Conservation (phyloP, 23 tunicate genomes). For the Diplosoma virens region DNA sequence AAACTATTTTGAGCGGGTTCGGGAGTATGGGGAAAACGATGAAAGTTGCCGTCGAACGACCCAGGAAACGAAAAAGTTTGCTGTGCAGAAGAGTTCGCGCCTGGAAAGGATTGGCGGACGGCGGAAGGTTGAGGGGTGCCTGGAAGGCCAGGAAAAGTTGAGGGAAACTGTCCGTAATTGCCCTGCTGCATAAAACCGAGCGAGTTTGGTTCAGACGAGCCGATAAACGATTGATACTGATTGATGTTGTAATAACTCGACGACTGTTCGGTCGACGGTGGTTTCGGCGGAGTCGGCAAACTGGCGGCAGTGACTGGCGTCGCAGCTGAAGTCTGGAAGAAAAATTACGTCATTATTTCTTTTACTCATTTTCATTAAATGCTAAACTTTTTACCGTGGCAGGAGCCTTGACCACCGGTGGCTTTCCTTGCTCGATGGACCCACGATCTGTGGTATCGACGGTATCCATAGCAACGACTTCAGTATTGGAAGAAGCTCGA, state of each 20-base stretch:
- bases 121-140: conserved; percentile 12
- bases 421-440: conserved; percentile 62
- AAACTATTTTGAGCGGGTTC: conserved; percentile 8
- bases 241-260: conserved; percentile 33
- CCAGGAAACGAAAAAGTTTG: conserved; percentile 21
- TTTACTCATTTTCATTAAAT: neutral
- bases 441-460: conserved; percentile 74
- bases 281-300: conserved; percentile 21
- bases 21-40: conserved; percentile 42
- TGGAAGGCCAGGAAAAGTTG: conserved; percentile 16
- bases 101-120: neutral
- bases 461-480: conserved; percentile 90
- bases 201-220: conserved; percentile 26
- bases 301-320: neutral
- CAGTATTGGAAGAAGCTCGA: conserved; percentile 67
- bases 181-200: conserved; percentile 29
- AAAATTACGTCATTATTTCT: neutral
- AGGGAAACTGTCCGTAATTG: neutral
- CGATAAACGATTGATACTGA: conserved; percentile 69
- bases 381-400: neutral
- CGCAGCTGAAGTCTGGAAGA: neutral
- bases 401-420: conserved; percentile 10
- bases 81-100: neutral
- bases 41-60: conserved; percentile 16
- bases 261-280: conserved; percentile 2